Percentiles rank a stretch among this genome's conserved stretches.
These are phyloP conservation scores for Drosophila histrio DNA, from an alignment of 2,888 invertebrate genomes.

Conservation along the genomic window DNA sequence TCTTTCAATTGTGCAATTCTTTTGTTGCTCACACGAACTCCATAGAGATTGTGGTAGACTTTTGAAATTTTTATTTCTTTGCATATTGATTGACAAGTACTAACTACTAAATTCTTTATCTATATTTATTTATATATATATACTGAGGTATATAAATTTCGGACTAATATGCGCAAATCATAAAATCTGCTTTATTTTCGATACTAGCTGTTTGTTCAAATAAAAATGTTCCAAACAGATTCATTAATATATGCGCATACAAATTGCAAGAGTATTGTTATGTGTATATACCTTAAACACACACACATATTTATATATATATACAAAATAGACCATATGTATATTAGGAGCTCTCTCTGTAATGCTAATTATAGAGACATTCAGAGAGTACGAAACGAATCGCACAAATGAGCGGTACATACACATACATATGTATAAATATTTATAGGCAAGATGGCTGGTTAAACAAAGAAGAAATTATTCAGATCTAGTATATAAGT, in stretches of 20 bases:
- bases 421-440: constrained; percentile 1
- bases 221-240: constrained; percentile 26
- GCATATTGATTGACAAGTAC: constrained; percentile 28
- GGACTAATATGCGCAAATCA: constrained; percentile 22
- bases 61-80: constrained; percentile 29
- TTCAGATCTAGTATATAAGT: constrained; percentile 7
- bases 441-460: background rate
- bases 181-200: constrained; percentile 32
- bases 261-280: constrained; percentile 14
- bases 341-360: constrained; percentile 31
- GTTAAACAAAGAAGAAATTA: constrained; percentile 20
- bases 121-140: background rate
- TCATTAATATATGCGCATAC: constrained; percentile 15
- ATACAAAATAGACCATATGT: background rate
- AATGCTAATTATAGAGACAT: constrained; percentile 59
- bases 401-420: background rate
- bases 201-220: constrained; percentile 29
- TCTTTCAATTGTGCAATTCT: constrained; percentile 87
- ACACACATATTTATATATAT: background rate
- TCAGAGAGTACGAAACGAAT: constrained; percentile 7
- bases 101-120: background rate
- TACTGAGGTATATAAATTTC: background rate
- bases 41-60: background rate
- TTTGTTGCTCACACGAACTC: constrained; percentile 76
- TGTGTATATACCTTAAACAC: constrained; percentile 1